Conservation (phyloP, 2,113 vertebrate genomes). For the Andinoacara biseriatus region DNA sequence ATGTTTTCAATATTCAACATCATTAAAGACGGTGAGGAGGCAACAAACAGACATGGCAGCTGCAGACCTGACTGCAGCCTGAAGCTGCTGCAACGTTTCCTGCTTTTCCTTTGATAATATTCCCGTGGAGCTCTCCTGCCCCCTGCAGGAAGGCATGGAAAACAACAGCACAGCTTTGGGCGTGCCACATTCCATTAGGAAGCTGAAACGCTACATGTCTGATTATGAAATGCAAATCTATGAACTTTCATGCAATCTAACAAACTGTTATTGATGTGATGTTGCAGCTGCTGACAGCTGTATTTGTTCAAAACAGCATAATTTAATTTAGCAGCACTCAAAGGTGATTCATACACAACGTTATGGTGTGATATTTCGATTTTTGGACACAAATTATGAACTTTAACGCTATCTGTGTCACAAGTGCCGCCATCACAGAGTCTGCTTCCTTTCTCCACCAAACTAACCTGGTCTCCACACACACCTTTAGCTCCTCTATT, state of each 20-base stretch:
- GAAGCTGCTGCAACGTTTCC: neutral
- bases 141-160: constrained; percentile 3
- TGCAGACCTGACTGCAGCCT: neutral
- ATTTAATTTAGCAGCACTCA: neutral
- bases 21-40: neutral
- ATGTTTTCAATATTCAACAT: neutral
- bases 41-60: neutral
- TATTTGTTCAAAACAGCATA: neutral
- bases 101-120: neutral
- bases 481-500: neutral
- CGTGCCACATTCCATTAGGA: neutral
- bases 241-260: neutral
- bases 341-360: neutral
- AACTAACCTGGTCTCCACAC: neutral
- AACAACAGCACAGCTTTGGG: neutral
- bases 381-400: neutral
- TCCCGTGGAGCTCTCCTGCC: constrained; percentile 4
- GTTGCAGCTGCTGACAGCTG: neutral
- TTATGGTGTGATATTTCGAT: neutral
- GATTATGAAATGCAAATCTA: neutral
- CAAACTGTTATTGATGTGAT: neutral
- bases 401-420: neutral
- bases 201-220: neutral
- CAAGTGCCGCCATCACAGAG: neutral
- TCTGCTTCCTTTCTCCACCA: neutral